Base-by-base conservation (phyloP, 2,113 vertebrate genomes). In the Baryphthengus martii region DNA sequence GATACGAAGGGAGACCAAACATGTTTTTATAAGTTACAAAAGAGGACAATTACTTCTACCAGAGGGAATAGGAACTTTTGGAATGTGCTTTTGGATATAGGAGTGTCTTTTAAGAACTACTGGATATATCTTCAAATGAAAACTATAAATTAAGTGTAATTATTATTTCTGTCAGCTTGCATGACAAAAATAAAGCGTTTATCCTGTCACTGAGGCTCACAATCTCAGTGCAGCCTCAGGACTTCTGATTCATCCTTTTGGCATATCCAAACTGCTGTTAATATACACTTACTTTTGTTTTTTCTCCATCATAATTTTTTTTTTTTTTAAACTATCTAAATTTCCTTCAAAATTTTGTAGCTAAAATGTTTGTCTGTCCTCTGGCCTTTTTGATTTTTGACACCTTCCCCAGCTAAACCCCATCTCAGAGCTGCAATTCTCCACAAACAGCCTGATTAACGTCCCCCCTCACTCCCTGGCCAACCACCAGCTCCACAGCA, bases 121-220 rank as follows among this genome's bases (percentile, higher is more conserved):
- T 33, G 67, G 73, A 83, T 76, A 10, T 25, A 70, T 55, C 58
- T 91, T 83, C 59, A 71, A 58, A 70, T 83, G 67, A 88, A 85
- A 94, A 81, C 66, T 91, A 85, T 83, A 72, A 70, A 96, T 96
- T 93, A 96, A 80, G 59, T 58, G 45, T 55, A 93, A 95, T 96
- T 96, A 93, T 58, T 65, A 53, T 62, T 94, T 76, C 81, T 91
- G 91, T 49, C 84, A 77, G 77, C 89, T 52, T 92, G 65, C 77
- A 44, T 68, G 74, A 68, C 85, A 85, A 96, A 95, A 96, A 94
- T 79, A 91, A 91, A 96, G 74, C 78, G 62, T 90, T 96, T 94
- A 93, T 85, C 74, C 59, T 73, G 85, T 88, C 59, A 80, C 0
- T 49, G 75, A 44, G 55, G 23, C 78, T 91, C 50, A 26, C 8